These are phyloP conservation scores for Allacma fusca DNA, from an alignment of 2,888 invertebrate genomes.

Conservation along the genomic window DNA sequence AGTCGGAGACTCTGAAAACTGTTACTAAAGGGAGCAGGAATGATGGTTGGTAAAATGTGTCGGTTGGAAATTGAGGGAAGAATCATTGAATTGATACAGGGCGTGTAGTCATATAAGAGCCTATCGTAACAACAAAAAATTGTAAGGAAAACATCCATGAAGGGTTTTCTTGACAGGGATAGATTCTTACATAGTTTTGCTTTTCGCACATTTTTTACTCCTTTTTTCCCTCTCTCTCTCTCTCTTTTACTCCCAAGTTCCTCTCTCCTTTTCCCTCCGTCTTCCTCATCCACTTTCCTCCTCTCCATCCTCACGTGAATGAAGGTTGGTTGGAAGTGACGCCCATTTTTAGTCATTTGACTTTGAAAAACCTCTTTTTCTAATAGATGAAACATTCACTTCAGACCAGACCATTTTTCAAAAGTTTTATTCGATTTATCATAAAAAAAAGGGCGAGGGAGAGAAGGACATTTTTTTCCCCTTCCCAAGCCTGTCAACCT, in stretches of 20 bases:
- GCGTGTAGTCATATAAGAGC: neutral
- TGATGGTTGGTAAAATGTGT: too few relatives aligned
- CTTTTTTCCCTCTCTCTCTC: slow-evolving; percentile 32
- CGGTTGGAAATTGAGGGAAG: neutral
- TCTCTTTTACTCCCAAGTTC: slow-evolving; percentile 41
- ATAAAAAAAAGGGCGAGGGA: neutral
- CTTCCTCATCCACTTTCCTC: slow-evolving; percentile 10
- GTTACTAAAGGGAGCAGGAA: too few relatives aligned
- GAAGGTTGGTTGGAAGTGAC: slow-evolving; percentile 15
- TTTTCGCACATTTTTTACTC: slow-evolving; percentile 57
- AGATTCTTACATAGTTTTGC: slow-evolving; percentile 61
- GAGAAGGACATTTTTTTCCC: neutral
- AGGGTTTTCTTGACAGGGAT: slow-evolving; percentile 56
- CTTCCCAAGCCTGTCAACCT: neutral
- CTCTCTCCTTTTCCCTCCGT: slow-evolving; percentile 2
- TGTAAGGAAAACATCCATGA: slow-evolving; percentile 22
- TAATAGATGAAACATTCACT: slow-evolving; percentile 37
- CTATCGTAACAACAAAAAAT: slow-evolving; percentile 7
- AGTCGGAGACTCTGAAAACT: too few relatives aligned
- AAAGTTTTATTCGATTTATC: slow-evolving; percentile 35
- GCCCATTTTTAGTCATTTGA: slow-evolving; percentile 31
- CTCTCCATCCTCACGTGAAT: neutral
- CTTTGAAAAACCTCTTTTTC: slow-evolving; percentile 31
- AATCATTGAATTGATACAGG: neutral
- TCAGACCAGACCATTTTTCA: slow-evolving; percentile 31